Base-by-base conservation (phyloP, 2,888 invertebrate species). In the Tupiocoris notatus region DNA sequence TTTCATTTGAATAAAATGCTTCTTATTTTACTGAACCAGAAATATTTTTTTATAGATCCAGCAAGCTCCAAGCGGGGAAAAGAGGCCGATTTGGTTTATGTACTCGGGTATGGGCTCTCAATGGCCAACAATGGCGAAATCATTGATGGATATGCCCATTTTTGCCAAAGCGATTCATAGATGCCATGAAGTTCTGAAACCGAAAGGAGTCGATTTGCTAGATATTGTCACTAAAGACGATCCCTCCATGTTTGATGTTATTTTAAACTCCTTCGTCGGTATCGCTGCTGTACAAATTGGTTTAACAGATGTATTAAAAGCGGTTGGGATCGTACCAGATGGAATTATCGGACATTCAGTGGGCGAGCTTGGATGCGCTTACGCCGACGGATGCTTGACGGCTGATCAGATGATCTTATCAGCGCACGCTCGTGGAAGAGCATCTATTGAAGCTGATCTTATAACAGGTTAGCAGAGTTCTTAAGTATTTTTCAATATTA, bases 21-120 rank as follows among this genome's bases (percentile, higher is more conserved):
- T 1, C 17, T 7, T 24, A 16, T 63, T 0, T 12, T 61, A 16
- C 2, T n/a, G 9, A 24, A 17, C 16, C 63, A 63, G 9, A 16
- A 61, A 22, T 22, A 61, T 63, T 59, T 59, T 59, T 63, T 73
- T 62, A 3, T 54, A 73, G 73, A 39, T 63, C 16, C 61, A 21
- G 2, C 54, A 61, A 1, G 73, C 73, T 16, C 73, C 73, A 24
- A 54, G 62, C n/a, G 63, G 73, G 0, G 73, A 76, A 6, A 70
- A 67, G 21, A 67, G 62, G 2, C 89, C 89, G 65, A 81, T 86
- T 24, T 92, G 91, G 90, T 91, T 88, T 82, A 86, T 91, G 20
- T 91, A 89, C 84, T 88, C 91, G 77, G 92, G 92, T 54, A 92
- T 92, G 91, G 92, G 91, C 3, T 88, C 89, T 20, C 91, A 92